Base-by-base conservation (phyloP, 1,140 invertebrate genomes). In the Papilio xuthus region DNA sequence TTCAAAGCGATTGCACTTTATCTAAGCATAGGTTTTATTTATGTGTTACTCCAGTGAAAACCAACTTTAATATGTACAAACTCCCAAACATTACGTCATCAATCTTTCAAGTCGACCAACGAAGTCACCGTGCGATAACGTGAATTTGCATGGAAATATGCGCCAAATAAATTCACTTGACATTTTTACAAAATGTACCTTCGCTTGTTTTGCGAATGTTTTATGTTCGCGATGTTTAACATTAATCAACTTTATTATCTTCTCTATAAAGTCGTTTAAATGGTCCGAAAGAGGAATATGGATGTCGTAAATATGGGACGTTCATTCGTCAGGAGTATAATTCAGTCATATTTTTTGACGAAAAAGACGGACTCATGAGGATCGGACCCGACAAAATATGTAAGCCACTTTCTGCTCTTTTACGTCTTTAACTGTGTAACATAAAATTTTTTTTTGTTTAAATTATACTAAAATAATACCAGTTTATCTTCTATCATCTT, bases 101-200 rank as follows among this genome's bases (percentile, higher is more conserved):
- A 73, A 26, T 72, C 41, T 26, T 23, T 73, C 12, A 28, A 73
- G 15, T 15, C n/a, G 42, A 47, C 71, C 50, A 50, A 79, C 44
- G 63, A 50, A 79, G 47, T 74, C 60, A 47, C 28, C 28, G 60
- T 9, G 42, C 72, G 73, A 76, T 79, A 79, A 79, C 32, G 26
- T 47, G 44, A 50, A 79, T 79, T 79, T 79, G 78, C 78, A 79
- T 79, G 74, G 56, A 79, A 79, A 79, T 75, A 79, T 69, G 71
- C 72, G 60, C 32, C 26, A 79, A 79, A 76, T 79, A 79, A 79
- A 75, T 79, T 79, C 73, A 70, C 69, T 44, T 69, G 78, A 76
- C 74, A 56, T 79, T 79, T 79, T 79, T 76, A 74, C 73, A 50
- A 63, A 50, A 75, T 79, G 73, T 20, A 63, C n/a, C 60, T 37